phyloP scores from a whole-genome alignment of 1,140 invertebrate species.

The Charaxes varanes region DNA sequence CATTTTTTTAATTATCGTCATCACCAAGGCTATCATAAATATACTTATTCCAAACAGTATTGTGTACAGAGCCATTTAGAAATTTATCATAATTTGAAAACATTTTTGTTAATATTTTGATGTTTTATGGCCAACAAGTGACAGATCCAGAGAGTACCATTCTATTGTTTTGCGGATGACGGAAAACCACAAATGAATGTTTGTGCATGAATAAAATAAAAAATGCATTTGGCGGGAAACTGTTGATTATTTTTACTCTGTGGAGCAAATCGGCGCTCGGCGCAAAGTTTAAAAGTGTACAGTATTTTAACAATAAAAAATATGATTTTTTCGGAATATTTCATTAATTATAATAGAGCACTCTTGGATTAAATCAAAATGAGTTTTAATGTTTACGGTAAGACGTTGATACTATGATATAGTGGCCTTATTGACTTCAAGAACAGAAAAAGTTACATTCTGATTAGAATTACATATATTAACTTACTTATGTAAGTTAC shows the following conservation, averaged over 20 bases:
- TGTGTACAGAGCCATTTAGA: constrained; percentile 55
- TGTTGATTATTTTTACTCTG: too few species aligned
- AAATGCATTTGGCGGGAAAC: too few species aligned
- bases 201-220: too few species aligned
- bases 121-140: background rate
- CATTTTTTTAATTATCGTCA: constrained; percentile 62
- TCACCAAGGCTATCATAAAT: constrained; percentile 61
- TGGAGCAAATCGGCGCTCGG: too few species aligned
- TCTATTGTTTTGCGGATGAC: too few species aligned
- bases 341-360: background rate
- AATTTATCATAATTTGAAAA: constrained; percentile 1
- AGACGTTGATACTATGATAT: too few species aligned
- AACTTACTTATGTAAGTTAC: too few species aligned
- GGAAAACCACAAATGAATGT: too few species aligned
- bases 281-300: too few species aligned
- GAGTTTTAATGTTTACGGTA: constrained; percentile 37
- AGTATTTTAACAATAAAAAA: background rate
- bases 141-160: background rate
- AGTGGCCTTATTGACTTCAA: too few species aligned
- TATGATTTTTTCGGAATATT: background rate
- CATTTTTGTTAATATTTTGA: background rate
- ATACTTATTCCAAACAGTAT: constrained; percentile 62
- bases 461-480: background rate
- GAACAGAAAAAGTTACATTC: background rate
- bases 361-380: constrained; percentile 19